Conservation (phyloP, 1,140 invertebrate genomes). For the Limonius californicus region DNA sequence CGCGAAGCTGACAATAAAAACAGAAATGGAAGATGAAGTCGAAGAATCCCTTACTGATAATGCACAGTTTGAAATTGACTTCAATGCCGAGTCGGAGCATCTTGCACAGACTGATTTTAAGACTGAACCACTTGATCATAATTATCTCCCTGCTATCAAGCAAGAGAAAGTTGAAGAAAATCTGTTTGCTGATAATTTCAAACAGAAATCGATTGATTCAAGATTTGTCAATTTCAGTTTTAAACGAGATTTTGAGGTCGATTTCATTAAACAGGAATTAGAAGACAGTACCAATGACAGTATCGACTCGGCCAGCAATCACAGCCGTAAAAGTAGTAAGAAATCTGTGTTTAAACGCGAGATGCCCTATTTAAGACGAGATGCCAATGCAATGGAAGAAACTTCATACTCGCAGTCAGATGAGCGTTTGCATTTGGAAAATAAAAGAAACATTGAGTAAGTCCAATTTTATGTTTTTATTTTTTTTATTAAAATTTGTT, state of each 20-base stretch:
- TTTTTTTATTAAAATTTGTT: slow-evolving; percentile 19
- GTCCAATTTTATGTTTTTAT: not conserved
- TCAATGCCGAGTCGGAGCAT: not conserved
- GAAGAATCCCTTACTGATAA: slow-evolving; percentile 15
- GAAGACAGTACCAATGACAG: slow-evolving; percentile 16
- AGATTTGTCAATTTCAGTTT: slow-evolving; percentile 14
- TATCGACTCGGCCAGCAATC: slow-evolving; percentile 16
- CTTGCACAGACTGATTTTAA: slow-evolving; percentile 15
- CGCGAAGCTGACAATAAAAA: slow-evolving; percentile 3
- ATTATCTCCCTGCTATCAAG: too few species aligned
- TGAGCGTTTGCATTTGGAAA: too few species aligned
- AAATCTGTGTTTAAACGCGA: slow-evolving; percentile 23
- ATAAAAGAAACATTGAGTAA: slow-evolving; percentile 5
- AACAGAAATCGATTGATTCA: slow-evolving; percentile 4
- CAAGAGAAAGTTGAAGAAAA: slow-evolving; percentile 7
- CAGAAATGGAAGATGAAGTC: slow-evolving; percentile 21
- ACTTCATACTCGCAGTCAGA: not conserved
- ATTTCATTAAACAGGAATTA: slow-evolving; percentile 12
- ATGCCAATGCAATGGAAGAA: slow-evolving; percentile 13
- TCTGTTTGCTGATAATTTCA: not conserved
- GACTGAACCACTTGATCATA: too few species aligned
- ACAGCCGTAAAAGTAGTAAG: slow-evolving; percentile 29
- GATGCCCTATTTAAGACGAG: not conserved
- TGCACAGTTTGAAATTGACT: not conserved
- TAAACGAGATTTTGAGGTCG: not conserved